A percentile compares a stretch with the other conserved stretches of the same genome.
Conservation (phyloP, 2,797 vertebrate species). For the Platyrinchus mystaceus region DNA sequence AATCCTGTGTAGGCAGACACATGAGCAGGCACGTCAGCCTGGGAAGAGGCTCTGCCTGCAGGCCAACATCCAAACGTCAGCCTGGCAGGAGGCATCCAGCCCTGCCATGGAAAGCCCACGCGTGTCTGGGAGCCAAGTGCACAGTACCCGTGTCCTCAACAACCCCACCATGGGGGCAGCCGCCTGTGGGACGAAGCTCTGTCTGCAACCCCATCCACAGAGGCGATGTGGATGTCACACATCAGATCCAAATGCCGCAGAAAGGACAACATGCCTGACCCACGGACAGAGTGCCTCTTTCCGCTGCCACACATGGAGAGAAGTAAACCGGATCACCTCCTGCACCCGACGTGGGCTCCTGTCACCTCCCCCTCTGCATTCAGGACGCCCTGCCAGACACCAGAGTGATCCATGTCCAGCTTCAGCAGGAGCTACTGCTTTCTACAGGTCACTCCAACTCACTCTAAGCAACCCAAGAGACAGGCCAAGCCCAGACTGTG, state of each 20-base stretch:
- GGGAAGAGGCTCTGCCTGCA: neutral
- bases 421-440: neutral
- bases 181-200: neutral
- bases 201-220: neutral
- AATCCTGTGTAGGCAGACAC: neutral
- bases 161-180: neutral
- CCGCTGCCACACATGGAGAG: rapidly evolving
- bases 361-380: neutral
- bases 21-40: neutral
- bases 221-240: neutral
- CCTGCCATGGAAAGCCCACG: neutral
- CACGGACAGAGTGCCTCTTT: rapidly evolving
- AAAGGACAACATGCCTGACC: neutral
- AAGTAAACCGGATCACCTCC: neutral
- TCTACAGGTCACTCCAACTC: neutral
- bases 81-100: neutral
- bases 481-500: neutral
- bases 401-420: rapidly evolving
- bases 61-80: neutral
- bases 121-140: neutral
- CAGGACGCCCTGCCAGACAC: neutral
- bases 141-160: neutral
- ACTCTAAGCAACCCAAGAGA: neutral
- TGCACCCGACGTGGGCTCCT: neutral
- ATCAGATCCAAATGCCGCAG: neutral